Base-by-base conservation (phyloP, 2,888 invertebrate species). In the Sphaerophoria rueppellii region DNA sequence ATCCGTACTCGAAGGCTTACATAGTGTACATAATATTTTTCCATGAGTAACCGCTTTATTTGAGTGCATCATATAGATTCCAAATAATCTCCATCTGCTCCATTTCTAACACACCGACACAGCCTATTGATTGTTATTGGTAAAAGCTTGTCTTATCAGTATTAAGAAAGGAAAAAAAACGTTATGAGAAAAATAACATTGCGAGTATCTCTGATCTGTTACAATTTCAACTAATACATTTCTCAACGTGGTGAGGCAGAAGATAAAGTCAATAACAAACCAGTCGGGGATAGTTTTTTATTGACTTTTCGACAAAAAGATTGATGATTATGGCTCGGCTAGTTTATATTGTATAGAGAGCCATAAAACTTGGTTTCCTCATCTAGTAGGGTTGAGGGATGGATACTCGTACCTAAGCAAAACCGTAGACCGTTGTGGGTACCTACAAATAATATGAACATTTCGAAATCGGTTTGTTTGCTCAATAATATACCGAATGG, bases 291-390 rank as follows among this genome's bases (percentile, higher is more conserved):
- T 79, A 80, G 83, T 75, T 69, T 24, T 24, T 71, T 83, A 63
- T 83, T 83, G 65, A 80, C 71, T 63, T 72, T 79, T 80, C 71
- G 72, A 80, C 80, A 75, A 80, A 83, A 83, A 82, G 83, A 83
- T 83, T 83, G 83, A 83, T 83, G 83, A 79, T 79, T 83, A 65
- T 65, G 14, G 48, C 63, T 74, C 52, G 72, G 24, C 24, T 24
- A 24, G 24, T 24, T 24, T 24, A 24, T 48, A 65, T 57, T 63
- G 67, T 65, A 35, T 37, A 16, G 14, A 75, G 60, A 54, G 61
- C 67, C 71, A 83, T 83, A 83, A 83, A 83, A 75, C 69, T 74
- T 78, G 77, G 34, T 60, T 61, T 67, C n/a, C 52, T 52, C 54
- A 43, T 78, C 73, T 35, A 34, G 4, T 70, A 82, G 82, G 80